Base-by-base conservation (phyloP, 2,888 invertebrate species). In the Catocala fraxini region DNA sequence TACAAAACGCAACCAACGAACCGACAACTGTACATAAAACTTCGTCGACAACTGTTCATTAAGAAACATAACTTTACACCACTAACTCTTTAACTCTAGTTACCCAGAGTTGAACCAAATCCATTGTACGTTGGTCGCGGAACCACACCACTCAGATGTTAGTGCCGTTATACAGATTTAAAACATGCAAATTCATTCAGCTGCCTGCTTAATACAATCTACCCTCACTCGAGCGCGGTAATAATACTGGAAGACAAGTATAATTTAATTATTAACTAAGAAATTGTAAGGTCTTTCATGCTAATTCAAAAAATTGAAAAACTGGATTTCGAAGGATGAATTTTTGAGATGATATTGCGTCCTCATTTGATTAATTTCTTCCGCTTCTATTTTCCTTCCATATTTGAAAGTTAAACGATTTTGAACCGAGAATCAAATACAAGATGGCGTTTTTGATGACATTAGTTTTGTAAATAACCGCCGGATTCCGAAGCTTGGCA, bases 141-240 rank as follows among this genome's bases (percentile, higher is more conserved):
- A 65, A 71, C 62, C 70, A 60, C 12, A 10, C 25, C 34, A 43
- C 60, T 62, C 53, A 63, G 42, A 75, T 59, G 75, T 66, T 76
- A 68, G 68, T 70, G 55, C 66, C 53, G 67, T 69, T 68, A 70
- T 41, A 42, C 59, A 65, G 63, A 61, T 73, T 70, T 68, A 71
- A 75, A 79, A 77, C 61, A 77, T 79, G 80, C 73, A 73, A 79
- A 79, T 79, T 66, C 63, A 79, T 76, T 75, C 73, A 55, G 64
- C 70, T 71, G 60, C 71, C 55, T 53, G 59, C 61, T 67, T 73
- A 69, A 79, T 73, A 73, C 67, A 73, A 71, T 73, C 63, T 65
- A 59, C 70, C 62, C 65, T 63, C 42, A 52, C 62, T 67, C 47
- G 57, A 72, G 68, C 70, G 55, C 56, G 25, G 59, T 74, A 70